Evolutionary conservation across 2,888 invertebrate genomes (phyloP), one percentile per base, ranked within the genome.

Genomic region (Tholera decimalis): DNA sequence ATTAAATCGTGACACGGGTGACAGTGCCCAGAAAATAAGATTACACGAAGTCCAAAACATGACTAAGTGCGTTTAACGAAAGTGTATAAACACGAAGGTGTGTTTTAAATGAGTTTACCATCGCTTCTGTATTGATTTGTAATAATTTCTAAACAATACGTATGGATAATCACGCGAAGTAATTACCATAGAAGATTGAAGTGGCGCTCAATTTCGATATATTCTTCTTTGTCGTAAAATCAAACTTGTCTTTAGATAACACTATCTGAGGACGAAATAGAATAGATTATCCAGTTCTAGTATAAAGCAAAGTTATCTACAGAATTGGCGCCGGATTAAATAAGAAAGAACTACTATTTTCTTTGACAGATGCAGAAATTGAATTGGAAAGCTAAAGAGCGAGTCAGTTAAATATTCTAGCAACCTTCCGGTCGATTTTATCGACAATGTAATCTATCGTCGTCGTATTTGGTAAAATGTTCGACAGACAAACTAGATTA

Each of bases 1-100:
- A 79, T 83, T 81, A 85, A 84, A 83, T 75, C 75, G 77, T 77
- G 80, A 83, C 72, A 83, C 80, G 77, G 79, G 74, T 74, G 81
- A 70, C 73, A 33, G 43, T 63, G 61, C 55, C 46, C 71, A 43
- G 30, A 73, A 79, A 77, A 77, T 70, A 74, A 63, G 57, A 63
- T 62, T 53, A 57, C 26, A 56, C 37, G 41, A 68, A 65, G 24
- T 43, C 43, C 46, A 50, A 60, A 59, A 55, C 35, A 62, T 63
- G 51, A 64, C 61, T 58, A 69, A 79, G 53, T 46, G 41, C 9
- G 49, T 65, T 62, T 33, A 66, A 65, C 41, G 44, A 62, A 70
- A 70, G 62, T 69, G 59, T 56, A 49, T 37, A 65, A 74, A 80
- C 24, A 79, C 15, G 26, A 24, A 41, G 41, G 49, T 62, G 63